Conservation (phyloP, 2,113 vertebrate species). For the Ageneiosus marmoratus region DNA sequence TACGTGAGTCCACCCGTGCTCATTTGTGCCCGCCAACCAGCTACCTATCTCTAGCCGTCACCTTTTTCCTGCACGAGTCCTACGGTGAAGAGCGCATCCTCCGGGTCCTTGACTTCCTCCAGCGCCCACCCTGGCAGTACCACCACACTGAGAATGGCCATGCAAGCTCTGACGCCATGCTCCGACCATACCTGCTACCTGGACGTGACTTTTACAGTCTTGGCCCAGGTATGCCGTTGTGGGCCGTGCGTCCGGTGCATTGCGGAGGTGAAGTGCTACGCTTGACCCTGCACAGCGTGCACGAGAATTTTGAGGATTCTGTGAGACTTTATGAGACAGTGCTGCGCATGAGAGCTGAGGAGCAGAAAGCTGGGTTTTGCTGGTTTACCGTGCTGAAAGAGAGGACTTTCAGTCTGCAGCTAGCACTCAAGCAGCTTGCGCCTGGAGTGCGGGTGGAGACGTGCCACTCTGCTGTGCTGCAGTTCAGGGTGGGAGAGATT, state of each 20-base stretch:
- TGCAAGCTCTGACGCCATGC: conserved; percentile 47
- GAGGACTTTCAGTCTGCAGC: conserved; percentile 74
- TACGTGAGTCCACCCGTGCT: conserved; percentile 59
- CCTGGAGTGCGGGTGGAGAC: conserved; percentile 76
- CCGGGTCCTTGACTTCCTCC: conserved; percentile 82
- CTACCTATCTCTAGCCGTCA: conserved; percentile 85
- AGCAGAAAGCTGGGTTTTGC: conserved; percentile 79
- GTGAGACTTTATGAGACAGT: conserved; percentile 87
- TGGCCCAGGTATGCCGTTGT: conserved; percentile 86
- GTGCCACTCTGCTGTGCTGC: conserved; percentile 78
- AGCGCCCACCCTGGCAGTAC: conserved; percentile 83
- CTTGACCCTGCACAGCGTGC: conserved; percentile 84
- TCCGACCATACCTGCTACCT: conserved; percentile 63
- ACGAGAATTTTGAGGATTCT: conserved; percentile 87
- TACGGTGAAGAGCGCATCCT: conserved; percentile 83
- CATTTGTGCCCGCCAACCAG: conserved; percentile 60
- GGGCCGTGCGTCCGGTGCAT: conserved; percentile 83
- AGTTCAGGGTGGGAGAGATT: conserved; percentile 87
- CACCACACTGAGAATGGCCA: conserved; percentile 70
- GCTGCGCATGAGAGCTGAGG: conserved; percentile 74
- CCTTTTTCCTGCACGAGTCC: conserved; percentile 84
- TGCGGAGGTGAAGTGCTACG: conserved; percentile 81
- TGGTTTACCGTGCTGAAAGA: conserved; percentile 76
- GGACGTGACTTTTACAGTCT: conserved; percentile 84
- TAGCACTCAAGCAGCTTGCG: conserved; percentile 87